Conservation (phyloP, 1,140 invertebrate genomes). For the Trichogramma pretiosum region DNA sequence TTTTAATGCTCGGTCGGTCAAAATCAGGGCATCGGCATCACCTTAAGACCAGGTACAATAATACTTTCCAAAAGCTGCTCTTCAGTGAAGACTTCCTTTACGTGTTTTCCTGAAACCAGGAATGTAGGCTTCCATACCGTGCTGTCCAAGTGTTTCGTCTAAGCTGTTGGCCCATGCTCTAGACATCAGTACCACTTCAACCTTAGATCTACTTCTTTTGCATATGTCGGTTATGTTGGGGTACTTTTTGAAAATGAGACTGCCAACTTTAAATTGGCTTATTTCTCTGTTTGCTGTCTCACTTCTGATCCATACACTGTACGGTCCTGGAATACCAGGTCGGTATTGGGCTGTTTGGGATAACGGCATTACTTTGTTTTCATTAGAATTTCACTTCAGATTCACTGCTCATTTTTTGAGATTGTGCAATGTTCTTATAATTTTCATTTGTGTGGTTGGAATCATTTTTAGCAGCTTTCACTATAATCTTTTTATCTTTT, state of each 20-base stretch:
- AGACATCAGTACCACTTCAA: background rate
- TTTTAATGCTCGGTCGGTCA: too few relatives aligned
- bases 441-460: background rate
- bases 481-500: background rate
- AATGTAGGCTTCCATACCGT: background rate
- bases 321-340: background rate
- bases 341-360: background rate
- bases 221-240: background rate
- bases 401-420: background rate
- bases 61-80: background rate
- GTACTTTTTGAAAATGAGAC: background rate
- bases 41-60: background rate
- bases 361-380: background rate
- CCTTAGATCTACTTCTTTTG: background rate
- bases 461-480: background rate
- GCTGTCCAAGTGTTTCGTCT: background rate
- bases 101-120: background rate
- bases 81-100: background rate
- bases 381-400: background rate
- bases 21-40: too few relatives aligned
- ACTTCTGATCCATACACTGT: background rate
- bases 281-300: background rate
- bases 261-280: background rate
- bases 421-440: background rate
- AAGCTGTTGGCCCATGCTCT: background rate